Evolutionary conservation across 2,113 vertebrate species (phyloP), one percentile per base, ranked within the genome.

Genomic region (Actenoides hombroni): DNA sequence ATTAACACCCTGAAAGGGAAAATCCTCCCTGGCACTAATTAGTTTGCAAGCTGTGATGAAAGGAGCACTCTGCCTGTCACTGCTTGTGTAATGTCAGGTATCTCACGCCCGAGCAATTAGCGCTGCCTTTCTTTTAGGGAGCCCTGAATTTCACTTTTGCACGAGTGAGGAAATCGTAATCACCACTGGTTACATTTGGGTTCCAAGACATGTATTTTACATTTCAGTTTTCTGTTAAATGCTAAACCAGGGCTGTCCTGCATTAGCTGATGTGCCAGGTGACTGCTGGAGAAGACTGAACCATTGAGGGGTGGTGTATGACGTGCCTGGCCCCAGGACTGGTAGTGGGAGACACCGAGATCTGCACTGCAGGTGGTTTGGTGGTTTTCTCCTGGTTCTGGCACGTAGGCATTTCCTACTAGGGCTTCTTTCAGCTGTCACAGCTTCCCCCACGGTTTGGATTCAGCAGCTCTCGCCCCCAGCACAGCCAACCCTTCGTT

Each of bases 11-110:
- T 21, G n/a, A 35, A 42, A 71, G 76, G 71, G 68, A 94, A 86
- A 40, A 54, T 40, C 18, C 37, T 77, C 7, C 9, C 37, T 28
- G 82, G 40, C 64, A 54, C 65, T 96, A 85, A 94, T 88, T 73
- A 91, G 77, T 61, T 88, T 80, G 57, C 91, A 88, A 65, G 61
- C 86, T 91, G 96, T 73, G 92, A 86, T 82, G 75, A 88, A 92
- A 91, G 49, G 33, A 57, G 13, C 29, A 20, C 53, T 75, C 13
- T 75, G 88, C 84, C 51, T 51, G 83, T 53, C 61, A 75, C 91
- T 63, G 44, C 83, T 88, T 57, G 57, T 60, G 86, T 74, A 65
- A 40, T 83, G 86, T 49, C 68, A 67, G 54, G 19, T 79, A 74
- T 13, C 33, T 86, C 23, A 26, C 39, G 21, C 70, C 48, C 39